A percentile compares a stretch with the other conserved stretches of the same genome.
These are phyloP conservation scores for Rhabdophis nuchalis DNA, from an alignment of 2,797 vertebrate species.

Conservation along the genomic window DNA sequence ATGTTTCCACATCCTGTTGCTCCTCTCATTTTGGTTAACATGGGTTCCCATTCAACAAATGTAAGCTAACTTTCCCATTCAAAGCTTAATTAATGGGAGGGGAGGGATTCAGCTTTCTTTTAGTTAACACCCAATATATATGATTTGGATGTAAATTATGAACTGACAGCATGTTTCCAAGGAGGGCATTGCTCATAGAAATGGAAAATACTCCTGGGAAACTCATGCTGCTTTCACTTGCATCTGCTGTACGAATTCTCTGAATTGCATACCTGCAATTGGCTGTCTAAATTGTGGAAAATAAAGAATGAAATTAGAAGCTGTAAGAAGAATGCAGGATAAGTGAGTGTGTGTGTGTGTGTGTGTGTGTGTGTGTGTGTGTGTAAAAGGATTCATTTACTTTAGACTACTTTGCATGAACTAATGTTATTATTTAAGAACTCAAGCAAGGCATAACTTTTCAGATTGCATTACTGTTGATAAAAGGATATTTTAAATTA, in stretches of 20 bases:
- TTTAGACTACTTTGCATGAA: background rate
- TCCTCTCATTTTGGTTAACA: background rate
- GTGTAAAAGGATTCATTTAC: constrained; percentile 24
- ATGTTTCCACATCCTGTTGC: background rate
- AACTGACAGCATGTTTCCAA: background rate
- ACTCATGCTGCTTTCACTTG: background rate
- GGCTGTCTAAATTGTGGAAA: background rate
- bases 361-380: no score
- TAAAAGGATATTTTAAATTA: background rate
- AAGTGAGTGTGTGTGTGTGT: background rate
- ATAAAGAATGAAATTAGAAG: background rate
- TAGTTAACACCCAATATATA: background rate
- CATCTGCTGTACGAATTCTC: background rate
- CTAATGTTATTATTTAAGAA: background rate
- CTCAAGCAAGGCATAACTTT: background rate
- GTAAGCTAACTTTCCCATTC: background rate
- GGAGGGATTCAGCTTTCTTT: background rate
- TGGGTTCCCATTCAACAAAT: background rate
- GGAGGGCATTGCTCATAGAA: background rate
- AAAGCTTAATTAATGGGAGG: background rate
- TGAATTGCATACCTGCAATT: background rate
- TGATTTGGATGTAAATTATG: background rate
- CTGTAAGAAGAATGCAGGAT: background rate
- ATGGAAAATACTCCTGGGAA: background rate
- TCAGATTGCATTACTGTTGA: constrained; percentile 13